Base-by-base conservation (phyloP, 92 coral and sea anemone genomes). In the Epizoanthus scotinus region DNA sequence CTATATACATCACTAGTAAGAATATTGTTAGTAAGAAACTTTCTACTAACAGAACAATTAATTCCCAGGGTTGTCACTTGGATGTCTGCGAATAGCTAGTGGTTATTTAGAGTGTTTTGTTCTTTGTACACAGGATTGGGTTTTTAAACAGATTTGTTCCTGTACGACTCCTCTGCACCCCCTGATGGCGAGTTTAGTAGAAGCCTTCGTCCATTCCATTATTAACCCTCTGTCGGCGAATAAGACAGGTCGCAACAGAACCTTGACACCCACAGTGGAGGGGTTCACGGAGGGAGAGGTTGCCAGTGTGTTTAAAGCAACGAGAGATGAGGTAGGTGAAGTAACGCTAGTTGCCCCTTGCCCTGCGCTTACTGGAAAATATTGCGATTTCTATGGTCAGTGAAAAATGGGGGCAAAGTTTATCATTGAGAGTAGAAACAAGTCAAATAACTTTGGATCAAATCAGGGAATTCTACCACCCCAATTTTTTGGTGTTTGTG, bases 251-350 rank as follows among this genome's bases (percentile, higher is more conserved):
- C 91, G 78, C 66, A 86, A 53, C 69, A 78, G 64, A 21, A 73
- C 79, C 22, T 63, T 86, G 42, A 78, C 64, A 24, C 87, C 93
- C 52, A 86, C 93, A 1, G 95, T 88, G 60, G 89, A 81, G 66
- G 95, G 98, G 22, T 95, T 95, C 63, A 84, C 94, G 19, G 98
- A 95, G 79, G 87, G 94, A 4, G 92, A 95, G 71, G 93, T 95
- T 13, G 84, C 91, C 73, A 85, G 82, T 49, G 94, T 90, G 38
- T 95, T 90, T 84, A 88, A 94, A 55, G 90, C 81, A 6, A 31
- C 81, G 38, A 75, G 55, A 40, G 38, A 80, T 44, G 84, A 63
- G 81, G 83, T 57, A 20, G n/a, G 77, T 28, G 44, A 9, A 42
- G 18, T 1, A 10, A 25, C 50, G 10, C 19, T 22, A 38, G 72